Evolutionary conservation across 2,888 invertebrate genomes (phyloP), one percentile per base, ranked within the genome.

Genomic region (Pyrrhia umbra): DNA sequence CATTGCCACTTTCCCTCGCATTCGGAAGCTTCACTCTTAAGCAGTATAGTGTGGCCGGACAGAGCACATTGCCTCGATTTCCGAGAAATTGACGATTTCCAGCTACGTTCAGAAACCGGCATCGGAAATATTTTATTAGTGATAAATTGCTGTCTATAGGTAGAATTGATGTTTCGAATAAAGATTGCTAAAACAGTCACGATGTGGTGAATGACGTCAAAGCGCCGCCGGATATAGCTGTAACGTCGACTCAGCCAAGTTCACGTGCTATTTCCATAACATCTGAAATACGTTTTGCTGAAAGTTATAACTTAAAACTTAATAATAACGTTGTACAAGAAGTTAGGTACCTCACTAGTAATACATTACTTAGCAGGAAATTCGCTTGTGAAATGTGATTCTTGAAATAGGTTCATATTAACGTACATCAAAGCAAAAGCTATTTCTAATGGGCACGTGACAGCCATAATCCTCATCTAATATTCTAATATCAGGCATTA

Each of bases 91-190:
- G 89, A 84, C 88, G 88, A 88, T 89, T 90, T 90, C 90, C 86
- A 90, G 83, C 83, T 84, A 88, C 87, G 85, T 86, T 87, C 85
- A 84, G 82, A 82, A 85, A 87, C 87, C 85, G 88, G 85, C 86
- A 86, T 88, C 89, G 90, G 90, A 91, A 91, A 90, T 91, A 90
- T 89, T 91, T 90, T 91, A 90, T 91, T 86, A 90, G 87, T 88
- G 88, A 89, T 90, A 89, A 90, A 91, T 92, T 87, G 85, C 83
- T 83, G 61, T 57, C 52, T 57, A 68, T 64, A 67, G 67, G 62
- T 71, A 50, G 54, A 65, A 66, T 64, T 68, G 73, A 65, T 65
- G 47, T 42, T 25, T 51, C 40, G 40, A 56, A 71, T 65, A 69
- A 55, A 30, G 58, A 58, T 52, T 51, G 40, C 54, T 59, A 37